Evolutionary conservation across 2,113 vertebrate genomes (phyloP).

Genomic region (Nannobrachium achirus): DNA sequence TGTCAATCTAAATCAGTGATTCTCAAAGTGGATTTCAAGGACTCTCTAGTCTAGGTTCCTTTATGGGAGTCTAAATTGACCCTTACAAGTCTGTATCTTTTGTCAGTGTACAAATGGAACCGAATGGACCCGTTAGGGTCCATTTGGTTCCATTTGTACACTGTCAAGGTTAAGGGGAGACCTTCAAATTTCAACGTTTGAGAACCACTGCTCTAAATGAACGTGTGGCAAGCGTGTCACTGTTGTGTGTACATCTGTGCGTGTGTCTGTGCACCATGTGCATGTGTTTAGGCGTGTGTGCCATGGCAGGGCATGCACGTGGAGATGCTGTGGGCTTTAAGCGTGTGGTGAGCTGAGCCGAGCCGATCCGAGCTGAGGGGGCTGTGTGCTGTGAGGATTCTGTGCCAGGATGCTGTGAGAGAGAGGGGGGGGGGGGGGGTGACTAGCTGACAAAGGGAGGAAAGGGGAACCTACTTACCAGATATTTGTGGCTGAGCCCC

Average conservation of each 20-base stretch:
- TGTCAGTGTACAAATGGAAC: too few relatives aligned
- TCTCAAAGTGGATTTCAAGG: too few relatives aligned
- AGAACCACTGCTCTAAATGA: constrained; percentile 7
- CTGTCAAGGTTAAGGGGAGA: too few relatives aligned
- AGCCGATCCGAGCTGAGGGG: constrained; percentile 7
- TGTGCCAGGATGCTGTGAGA: constrained; percentile 48
- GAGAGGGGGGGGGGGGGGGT: background rate
- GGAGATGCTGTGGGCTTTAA: constrained; percentile 62
- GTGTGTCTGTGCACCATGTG: constrained; percentile 31
- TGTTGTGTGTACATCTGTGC: constrained; percentile 13
- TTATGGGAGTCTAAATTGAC: too few relatives aligned
- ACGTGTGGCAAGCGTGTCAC: constrained; percentile 3
- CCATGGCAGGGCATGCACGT: constrained; percentile 68
- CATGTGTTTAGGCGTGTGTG: constrained; percentile 13
- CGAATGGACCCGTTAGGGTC: too few relatives aligned
- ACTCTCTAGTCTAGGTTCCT: too few relatives aligned
- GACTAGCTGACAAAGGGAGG: background rate
- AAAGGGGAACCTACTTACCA: constrained; percentile 83
- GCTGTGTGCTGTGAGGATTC: constrained; percentile 40
- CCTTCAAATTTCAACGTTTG: too few relatives aligned
- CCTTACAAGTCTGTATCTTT: too few relatives aligned
- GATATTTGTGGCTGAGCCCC: constrained; percentile 89
- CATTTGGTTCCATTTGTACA: too few relatives aligned
- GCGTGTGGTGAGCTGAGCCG: constrained; percentile 44
- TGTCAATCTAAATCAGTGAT: too few relatives aligned